phyloP scores from a whole-genome alignment of 2,888 invertebrate genomes.

The Chymomyza amoena region DNA sequence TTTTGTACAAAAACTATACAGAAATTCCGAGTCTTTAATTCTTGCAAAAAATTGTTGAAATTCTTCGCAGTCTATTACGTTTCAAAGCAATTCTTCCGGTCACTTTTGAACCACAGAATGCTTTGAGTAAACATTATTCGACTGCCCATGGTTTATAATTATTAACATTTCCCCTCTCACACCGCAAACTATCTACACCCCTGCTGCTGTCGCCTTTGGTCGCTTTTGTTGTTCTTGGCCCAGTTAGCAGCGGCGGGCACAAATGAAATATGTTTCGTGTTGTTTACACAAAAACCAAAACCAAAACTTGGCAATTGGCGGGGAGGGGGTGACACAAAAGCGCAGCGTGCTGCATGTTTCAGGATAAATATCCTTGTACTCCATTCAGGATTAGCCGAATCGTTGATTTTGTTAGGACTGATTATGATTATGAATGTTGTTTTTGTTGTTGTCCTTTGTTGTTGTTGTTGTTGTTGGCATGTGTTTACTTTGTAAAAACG shows the following conservation, averaged over 20 bases:
- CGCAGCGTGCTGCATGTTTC: conserved; percentile 44
- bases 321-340: conserved; percentile 35
- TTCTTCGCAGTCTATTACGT: too few species aligned
- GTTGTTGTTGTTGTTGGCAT: conserved; percentile 18
- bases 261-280: conserved; percentile 63
- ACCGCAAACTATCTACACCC: too few species aligned
- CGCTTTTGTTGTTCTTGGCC: conserved; percentile 46
- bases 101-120: too few species aligned
- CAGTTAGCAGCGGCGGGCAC: conserved; percentile 50
- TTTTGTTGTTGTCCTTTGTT: conserved; percentile 3
- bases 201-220: conserved; percentile 19
- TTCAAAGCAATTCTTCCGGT: too few species aligned
- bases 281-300: conserved; percentile 31
- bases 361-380: neutral
- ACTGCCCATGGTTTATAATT: too few species aligned
- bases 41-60: too few species aligned
- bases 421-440: conserved; percentile 10
- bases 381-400: conserved; percentile 23
- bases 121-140: too few species aligned
- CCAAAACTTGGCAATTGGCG: conserved; percentile 27
- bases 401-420: conserved; percentile 34
- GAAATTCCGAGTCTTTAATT: too few species aligned
- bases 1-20: too few species aligned
- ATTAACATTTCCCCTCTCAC: too few species aligned
- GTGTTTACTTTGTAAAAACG: conserved; percentile 32